Conservation (phyloP, 2,113 vertebrate species). For the Clarias magur region DNA sequence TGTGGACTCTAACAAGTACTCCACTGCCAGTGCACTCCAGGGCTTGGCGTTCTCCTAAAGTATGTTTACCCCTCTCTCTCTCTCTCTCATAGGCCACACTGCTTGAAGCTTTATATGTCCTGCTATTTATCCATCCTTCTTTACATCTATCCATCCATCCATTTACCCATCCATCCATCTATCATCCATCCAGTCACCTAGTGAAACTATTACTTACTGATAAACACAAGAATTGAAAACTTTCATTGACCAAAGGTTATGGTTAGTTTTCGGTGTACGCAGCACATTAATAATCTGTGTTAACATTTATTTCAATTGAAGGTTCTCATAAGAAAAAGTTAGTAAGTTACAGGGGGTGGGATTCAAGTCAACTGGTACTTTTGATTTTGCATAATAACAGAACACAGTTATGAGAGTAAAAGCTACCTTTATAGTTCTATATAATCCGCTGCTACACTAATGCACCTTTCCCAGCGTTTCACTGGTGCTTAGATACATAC, state of each 20-base stretch:
- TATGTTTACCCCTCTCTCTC: slow-evolving; percentile 70
- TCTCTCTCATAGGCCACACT: slow-evolving; percentile 55
- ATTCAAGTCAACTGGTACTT: too few relatives aligned
- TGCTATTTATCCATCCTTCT: neutral
- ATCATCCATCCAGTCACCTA: neutral
- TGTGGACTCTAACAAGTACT: slow-evolving; percentile 95
- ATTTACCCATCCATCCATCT: neutral
- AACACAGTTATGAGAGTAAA: too few relatives aligned
- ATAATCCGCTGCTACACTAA: too few relatives aligned
- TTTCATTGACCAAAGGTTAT: neutral
- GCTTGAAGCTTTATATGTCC: slow-evolving; percentile 15
- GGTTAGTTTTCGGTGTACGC: neutral
- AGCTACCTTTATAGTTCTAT: too few relatives aligned
- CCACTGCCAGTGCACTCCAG: slow-evolving; percentile 87
- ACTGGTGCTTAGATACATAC: too few relatives aligned
- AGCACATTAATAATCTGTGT: neutral
- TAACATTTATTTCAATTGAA: neutral
- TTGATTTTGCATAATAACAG: too few relatives aligned
- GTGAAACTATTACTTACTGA: neutral
- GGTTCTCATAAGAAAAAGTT: neutral
- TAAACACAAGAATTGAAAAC: neutral
- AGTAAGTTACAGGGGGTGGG: too few relatives aligned
- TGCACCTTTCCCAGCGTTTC: too few relatives aligned
- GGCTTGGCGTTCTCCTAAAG: slow-evolving; percentile 96
- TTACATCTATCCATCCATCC: neutral